Percentiles rank a stretch among this genome's conserved stretches.
These are phyloP conservation scores for Tetranychus piercei DNA, from an alignment of 2,888 invertebrate species.

Conservation along the genomic window DNA sequence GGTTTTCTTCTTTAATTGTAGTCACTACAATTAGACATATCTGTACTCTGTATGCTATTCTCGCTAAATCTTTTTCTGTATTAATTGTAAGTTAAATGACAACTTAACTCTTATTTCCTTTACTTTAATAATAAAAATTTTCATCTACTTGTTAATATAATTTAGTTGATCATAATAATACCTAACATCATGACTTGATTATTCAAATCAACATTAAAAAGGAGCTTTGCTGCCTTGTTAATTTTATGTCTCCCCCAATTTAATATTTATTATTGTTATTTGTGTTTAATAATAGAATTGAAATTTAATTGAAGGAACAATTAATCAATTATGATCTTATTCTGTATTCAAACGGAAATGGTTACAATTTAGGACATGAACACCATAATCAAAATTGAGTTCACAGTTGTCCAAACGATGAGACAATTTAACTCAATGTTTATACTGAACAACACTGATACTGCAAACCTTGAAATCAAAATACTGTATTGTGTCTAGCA, in stretches of 20 bases:
- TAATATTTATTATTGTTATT: neutral
- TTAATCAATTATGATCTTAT: too few species aligned
- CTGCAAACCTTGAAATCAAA: too few species aligned
- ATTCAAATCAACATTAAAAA: neutral
- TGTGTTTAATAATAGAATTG: neutral
- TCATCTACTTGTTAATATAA: neutral
- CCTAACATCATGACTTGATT: neutral
- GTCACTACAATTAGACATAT: neutral
- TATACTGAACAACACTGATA: too few species aligned
- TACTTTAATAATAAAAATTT: neutral
- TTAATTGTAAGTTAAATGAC: neutral
- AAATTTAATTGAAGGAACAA: too few species aligned
- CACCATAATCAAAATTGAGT: too few species aligned
- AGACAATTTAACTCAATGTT: too few species aligned
- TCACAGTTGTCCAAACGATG: too few species aligned
- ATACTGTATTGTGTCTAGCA: too few species aligned
- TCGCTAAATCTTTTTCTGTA: neutral
- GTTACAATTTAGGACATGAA: too few species aligned
- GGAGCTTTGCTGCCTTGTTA: neutral
- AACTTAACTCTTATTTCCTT: neutral
- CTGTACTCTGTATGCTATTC: too few species aligned
- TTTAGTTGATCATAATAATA: neutral
- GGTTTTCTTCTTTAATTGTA: neutral
- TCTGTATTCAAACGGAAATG: too few species aligned
- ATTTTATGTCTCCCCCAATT: neutral